Evolutionary conservation across 1,140 invertebrate genomes (phyloP), one percentile per base, ranked within the genome.

Genomic region (Calephelis virginiensis): DNA sequence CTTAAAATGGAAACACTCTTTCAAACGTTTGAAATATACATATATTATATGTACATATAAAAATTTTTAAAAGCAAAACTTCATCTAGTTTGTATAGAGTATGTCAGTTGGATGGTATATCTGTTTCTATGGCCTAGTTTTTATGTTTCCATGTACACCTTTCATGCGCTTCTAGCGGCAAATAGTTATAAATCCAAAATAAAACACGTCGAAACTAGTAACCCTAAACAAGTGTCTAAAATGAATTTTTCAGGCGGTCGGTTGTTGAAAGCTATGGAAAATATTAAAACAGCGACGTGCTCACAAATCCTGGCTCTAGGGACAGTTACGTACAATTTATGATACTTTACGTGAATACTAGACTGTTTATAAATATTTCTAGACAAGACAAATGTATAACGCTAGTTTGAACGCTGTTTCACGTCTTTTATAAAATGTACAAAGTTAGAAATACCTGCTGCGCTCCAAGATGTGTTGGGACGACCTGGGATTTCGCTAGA

Each of bases 351-450:
- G 53, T 59, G 53, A 59, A 59, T 59, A 59, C 53, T 38, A 59
- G 53, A 59, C 53, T 59, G 53, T 59, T 59, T 59, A 59, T 59
- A 59, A 59, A 59, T 38, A 59, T 59, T 59, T 59, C 53, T 59
- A 59, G 53, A 59, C 53, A 59, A 59, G 53, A 59, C 53, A 59
- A 59, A 59, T 59, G 28, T 59, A 37, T 59, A 37, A 38, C 53
- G 37, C 53, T 37, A 59, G 53, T 59, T 37, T 59, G 53, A 38
- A 38, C 53, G 53, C 28, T 59, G 53, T 59, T 59, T 59, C 12
- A 12, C 28, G 53, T 59, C 53, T 59, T 28, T 38, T 59, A 38
- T 28, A 38, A 59, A 59, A 59, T 59, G 53, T 56, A 56, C 50
- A 56, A 37, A 56, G 50, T 56, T 28, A 56, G 50, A 56, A 56